Percentiles rank a stretch among this genome's conserved stretches.
phyloP scores from a whole-genome alignment of 2,113 vertebrate species.

The Actenoides hombroni region DNA sequence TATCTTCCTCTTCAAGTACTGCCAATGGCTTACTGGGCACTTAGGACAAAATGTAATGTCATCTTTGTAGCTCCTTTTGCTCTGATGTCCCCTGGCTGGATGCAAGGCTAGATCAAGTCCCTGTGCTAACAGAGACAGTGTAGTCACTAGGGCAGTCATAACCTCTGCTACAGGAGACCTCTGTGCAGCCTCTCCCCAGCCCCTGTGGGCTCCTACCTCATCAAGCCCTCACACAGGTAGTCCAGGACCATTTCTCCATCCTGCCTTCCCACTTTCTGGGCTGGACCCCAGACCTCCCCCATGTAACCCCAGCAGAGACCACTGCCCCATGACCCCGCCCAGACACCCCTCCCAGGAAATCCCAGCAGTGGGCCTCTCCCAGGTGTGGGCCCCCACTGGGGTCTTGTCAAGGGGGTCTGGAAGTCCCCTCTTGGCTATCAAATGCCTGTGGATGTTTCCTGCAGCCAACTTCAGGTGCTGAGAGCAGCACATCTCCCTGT shows the following conservation, averaged over 20 bases:
- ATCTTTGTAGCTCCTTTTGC: neutral
- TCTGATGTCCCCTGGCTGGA: neutral
- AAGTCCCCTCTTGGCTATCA: neutral
- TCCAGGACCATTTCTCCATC: neutral
- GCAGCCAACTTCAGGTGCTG: neutral
- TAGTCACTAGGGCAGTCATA: neutral
- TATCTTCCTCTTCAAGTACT: neutral
- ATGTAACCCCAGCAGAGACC: neutral
- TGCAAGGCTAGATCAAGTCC: neutral
- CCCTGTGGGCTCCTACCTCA: neutral
- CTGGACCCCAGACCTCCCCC: fast-evolving
- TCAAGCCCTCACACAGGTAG: neutral
- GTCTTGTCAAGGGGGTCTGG: neutral
- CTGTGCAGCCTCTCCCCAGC: neutral
- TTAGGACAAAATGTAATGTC: neutral
- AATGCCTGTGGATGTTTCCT: neutral
- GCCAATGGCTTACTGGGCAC: neutral
- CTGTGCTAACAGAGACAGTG: neutral
- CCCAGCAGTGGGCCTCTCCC: fast-evolving
- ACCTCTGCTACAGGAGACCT: neutral
- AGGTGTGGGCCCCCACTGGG: neutral
- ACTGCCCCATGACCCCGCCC: neutral
- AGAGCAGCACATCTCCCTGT: neutral
- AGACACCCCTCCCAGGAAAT: neutral
- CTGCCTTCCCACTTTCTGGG: neutral